Conservation (phyloP, 2,797 vertebrate genomes). For the Poecilia wingei region DNA sequence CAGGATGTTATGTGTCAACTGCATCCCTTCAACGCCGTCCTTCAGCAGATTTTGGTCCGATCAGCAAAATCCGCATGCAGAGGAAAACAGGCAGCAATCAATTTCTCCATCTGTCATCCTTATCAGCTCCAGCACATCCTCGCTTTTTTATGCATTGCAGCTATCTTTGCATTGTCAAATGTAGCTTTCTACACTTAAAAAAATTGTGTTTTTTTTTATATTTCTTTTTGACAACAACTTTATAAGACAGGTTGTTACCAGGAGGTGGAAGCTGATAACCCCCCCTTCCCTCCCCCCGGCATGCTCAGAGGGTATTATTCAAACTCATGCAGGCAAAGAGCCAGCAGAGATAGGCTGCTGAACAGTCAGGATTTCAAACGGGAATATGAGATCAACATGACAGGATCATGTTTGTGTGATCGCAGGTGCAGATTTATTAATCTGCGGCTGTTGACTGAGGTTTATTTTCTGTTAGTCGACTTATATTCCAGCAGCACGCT, state of each 20-base stretch:
- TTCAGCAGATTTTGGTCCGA: constrained; percentile 46
- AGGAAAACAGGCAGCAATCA: constrained; percentile 70
- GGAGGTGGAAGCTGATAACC: constrained; percentile 78
- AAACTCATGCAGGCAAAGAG: constrained; percentile 62
- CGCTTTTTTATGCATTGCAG: constrained; percentile 63
- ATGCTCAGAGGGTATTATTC: constrained; percentile 72
- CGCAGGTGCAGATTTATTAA: constrained; percentile 69
- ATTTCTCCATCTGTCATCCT: constrained; percentile 67
- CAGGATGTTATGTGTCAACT: constrained; percentile 37
- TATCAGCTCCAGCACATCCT: constrained; percentile 77
- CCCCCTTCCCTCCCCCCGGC: constrained; percentile 32
- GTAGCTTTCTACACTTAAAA: constrained; percentile 41
- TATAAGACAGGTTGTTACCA: constrained; percentile 68
- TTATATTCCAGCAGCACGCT: constrained; percentile 66
- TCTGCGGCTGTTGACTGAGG: constrained; percentile 63
- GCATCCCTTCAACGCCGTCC: constrained; percentile 26
- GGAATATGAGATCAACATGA: constrained; percentile 59
- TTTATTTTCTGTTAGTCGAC: constrained; percentile 67
- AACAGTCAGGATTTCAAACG: constrained; percentile 54
- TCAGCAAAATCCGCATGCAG: constrained; percentile 68
- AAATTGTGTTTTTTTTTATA: neutral
- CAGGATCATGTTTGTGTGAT: constrained; percentile 52
- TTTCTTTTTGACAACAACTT: constrained; percentile 64
- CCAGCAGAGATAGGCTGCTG: constrained; percentile 45
- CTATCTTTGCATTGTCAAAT: constrained; percentile 69